phyloP scores from a whole-genome alignment of 1,140 invertebrate genomes.

The Ectropis grisescens region DNA sequence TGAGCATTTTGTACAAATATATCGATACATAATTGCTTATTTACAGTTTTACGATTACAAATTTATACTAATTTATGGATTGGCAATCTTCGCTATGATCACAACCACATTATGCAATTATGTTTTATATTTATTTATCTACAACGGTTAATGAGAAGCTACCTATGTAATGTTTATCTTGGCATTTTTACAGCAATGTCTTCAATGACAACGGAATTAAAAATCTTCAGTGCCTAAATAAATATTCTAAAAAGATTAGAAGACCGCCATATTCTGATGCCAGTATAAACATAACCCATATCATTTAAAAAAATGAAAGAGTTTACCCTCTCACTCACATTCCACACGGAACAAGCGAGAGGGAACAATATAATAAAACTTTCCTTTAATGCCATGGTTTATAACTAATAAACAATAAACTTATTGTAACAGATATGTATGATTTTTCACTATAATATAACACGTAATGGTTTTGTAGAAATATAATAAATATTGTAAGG shows the following conservation, averaged over 20 bases:
- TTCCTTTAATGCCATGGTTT: no score
- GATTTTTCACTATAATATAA: constrained; percentile 6
- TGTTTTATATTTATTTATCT: constrained; percentile 11
- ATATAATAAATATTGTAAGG: no score
- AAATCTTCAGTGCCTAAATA: no score
- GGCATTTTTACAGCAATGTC: constrained; percentile 2
- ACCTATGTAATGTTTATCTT: constrained; percentile 4
- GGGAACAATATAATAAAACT: no score
- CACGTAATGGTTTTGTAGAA: constrained; percentile 21
- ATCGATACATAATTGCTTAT: constrained; percentile 45
- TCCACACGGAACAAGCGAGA: no score
- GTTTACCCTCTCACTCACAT: no score
- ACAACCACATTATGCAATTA: constrained; percentile 64
- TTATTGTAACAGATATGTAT: constrained; percentile 57
- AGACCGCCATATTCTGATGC: no score
- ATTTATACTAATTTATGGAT: constrained; percentile 44
- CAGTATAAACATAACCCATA: no score
- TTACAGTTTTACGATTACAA: constrained; percentile 36
- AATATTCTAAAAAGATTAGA: no score
- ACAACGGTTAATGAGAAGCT: no score
- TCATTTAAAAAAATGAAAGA: no score
- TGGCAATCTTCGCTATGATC: constrained; percentile 60
- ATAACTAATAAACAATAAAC: constrained; percentile 33
- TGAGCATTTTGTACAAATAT: constrained; percentile 68
- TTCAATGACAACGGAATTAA: not conserved